Percentiles rank a stretch among this genome's conserved stretches.
Conservation (phyloP, 2,888 invertebrate genomes). For the Acanthosepion pharaonis region DNA sequence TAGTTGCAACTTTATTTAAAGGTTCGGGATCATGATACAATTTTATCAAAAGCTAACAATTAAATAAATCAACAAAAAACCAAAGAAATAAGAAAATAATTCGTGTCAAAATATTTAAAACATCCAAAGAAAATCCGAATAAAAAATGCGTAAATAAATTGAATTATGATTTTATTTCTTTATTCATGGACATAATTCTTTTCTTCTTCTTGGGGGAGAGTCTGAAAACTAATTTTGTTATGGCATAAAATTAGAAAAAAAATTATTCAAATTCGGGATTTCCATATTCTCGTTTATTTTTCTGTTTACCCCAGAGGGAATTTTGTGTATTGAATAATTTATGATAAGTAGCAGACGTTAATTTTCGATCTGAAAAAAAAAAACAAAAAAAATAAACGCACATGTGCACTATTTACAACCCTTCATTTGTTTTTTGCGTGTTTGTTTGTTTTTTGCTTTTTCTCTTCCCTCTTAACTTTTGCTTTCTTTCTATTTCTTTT, state of each 20-base stretch:
- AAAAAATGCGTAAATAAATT: background rate
- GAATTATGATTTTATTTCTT: background rate
- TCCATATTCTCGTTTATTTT: background rate
- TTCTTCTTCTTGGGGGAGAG: background rate
- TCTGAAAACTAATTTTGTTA: background rate
- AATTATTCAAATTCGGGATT: background rate
- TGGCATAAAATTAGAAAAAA: background rate
- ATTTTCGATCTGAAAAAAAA: background rate
- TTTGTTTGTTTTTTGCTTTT: too few relatives aligned
- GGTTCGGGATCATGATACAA: background rate
- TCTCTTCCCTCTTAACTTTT: too few relatives aligned
- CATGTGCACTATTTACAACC: background rate
- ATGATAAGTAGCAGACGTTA: constrained; percentile 13
- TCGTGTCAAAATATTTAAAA: background rate
- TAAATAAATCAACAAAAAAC: background rate
- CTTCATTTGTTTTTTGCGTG: too few relatives aligned
- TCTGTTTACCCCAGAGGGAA: background rate
- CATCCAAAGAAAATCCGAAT: background rate
- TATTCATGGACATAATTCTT: background rate
- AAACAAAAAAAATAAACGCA: too few relatives aligned
- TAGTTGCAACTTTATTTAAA: too few relatives aligned
- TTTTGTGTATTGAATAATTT: background rate
- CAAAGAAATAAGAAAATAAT: background rate
- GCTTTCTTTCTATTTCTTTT: too few relatives aligned
- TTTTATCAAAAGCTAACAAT: background rate